A percentile compares a stretch with the other conserved stretches of the same genome.
These are phyloP conservation scores for Echeneis naucrates DNA, from an alignment of 2,797 vertebrate genomes.

Conservation along the genomic window DNA sequence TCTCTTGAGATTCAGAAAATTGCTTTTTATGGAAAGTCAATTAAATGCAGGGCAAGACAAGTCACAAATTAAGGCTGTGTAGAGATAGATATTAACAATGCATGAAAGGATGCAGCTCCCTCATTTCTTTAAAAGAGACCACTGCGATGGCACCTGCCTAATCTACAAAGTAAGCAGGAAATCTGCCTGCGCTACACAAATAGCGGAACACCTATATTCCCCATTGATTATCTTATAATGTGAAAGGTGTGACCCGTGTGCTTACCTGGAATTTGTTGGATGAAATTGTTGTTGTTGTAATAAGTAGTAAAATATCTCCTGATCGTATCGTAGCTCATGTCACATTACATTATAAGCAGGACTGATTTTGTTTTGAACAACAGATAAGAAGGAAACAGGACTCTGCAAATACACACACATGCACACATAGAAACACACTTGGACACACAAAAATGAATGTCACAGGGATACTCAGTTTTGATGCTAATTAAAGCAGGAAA, in stretches of 20 bases:
- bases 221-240: background rate
- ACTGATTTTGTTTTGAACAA: background rate
- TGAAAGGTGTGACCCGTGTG: background rate
- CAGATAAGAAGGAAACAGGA: background rate
- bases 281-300: background rate
- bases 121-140: constrained; percentile 4
- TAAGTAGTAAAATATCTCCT: background rate
- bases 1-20: background rate
- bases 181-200: background rate
- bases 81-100: background rate
- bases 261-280: background rate
- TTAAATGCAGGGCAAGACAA: background rate
- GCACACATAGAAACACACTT: constrained; percentile 12
- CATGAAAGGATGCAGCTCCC: background rate
- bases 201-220: background rate
- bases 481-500: constrained; percentile 58
- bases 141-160: background rate
- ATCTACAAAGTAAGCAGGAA: background rate
- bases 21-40: background rate
- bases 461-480: constrained; percentile 60
- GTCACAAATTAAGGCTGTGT: background rate
- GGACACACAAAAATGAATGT: constrained; percentile 52
- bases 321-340: background rate
- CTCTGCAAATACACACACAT: constrained; percentile 24
- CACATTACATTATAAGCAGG: background rate